phyloP scores from a whole-genome alignment of 2,797 vertebrate species.

The Anguilla pacifica region DNA sequence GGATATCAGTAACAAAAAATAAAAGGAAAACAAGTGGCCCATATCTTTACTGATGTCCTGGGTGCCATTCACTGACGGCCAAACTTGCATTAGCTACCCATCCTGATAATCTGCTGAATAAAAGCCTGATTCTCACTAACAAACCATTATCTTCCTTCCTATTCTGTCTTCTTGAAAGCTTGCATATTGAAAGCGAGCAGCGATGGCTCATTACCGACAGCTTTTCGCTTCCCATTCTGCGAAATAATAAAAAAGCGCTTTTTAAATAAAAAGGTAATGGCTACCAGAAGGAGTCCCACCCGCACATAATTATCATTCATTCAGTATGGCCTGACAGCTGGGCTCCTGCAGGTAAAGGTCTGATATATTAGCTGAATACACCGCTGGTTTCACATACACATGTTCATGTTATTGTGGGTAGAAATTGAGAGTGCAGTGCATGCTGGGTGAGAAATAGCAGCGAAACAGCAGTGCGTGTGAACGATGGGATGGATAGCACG shows the following conservation, averaged over 20 bases:
- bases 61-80: background rate
- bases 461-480: constrained; percentile 4
- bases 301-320: background rate
- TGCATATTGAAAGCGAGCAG: background rate
- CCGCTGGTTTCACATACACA: background rate
- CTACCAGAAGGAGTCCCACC: background rate
- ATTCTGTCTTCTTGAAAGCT: background rate
- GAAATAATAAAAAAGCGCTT: background rate
- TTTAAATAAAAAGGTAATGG: constrained; percentile 8
- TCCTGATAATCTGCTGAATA: background rate
- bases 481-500: background rate
- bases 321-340: constrained; percentile 4
- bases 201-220: constrained; percentile 15
- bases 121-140: background rate
- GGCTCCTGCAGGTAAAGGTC: background rate
- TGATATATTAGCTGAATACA: background rate
- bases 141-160: background rate
- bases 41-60: background rate
- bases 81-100: background rate
- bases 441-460: background rate
- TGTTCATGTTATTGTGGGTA: background rate
- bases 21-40: background rate
- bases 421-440: background rate
- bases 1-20: background rate
- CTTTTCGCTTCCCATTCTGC: background rate